Percentiles rank a stretch among this genome's conserved stretches.
phyloP scores from a whole-genome alignment of 1,140 invertebrate genomes.

The Pomacea maculata region DNA sequence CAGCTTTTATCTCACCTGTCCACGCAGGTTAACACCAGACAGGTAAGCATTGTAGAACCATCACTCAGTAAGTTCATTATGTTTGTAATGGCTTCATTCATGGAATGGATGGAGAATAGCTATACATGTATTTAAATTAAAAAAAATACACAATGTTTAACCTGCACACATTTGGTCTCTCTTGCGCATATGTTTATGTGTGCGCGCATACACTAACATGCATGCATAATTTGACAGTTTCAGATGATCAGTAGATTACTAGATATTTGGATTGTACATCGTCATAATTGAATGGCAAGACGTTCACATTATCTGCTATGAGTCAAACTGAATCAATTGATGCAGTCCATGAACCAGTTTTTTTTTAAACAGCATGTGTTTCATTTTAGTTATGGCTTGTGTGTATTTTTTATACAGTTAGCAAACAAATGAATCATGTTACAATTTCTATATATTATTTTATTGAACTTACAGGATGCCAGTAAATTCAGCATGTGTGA shows the following conservation, averaged over 20 bases:
- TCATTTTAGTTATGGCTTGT: too few relatives aligned
- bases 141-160: background rate
- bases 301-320: too few relatives aligned
- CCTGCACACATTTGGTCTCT: too few relatives aligned
- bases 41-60: slow-evolving; percentile 4
- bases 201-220: too few relatives aligned
- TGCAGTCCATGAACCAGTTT: too few relatives aligned
- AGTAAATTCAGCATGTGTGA: slow-evolving; percentile 25
- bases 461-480: slow-evolving; percentile 22
- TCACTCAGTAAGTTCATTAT: background rate
- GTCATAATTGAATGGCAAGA: too few relatives aligned
- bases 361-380: too few relatives aligned
- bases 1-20: background rate
- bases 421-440: background rate
- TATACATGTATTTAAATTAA: background rate
- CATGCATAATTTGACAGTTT: too few relatives aligned
- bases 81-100: background rate
- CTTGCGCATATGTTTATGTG: too few relatives aligned
- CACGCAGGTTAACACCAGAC: background rate
- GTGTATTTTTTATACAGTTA: background rate
- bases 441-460: background rate
- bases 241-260: too few relatives aligned
- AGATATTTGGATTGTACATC: too few relatives aligned
- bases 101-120: background rate
- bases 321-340: too few relatives aligned